A percentile compares a stretch with the other conserved stretches of the same genome.
phyloP scores from a whole-genome alignment of 2,888 invertebrate genomes.

The Thecophora atra region DNA sequence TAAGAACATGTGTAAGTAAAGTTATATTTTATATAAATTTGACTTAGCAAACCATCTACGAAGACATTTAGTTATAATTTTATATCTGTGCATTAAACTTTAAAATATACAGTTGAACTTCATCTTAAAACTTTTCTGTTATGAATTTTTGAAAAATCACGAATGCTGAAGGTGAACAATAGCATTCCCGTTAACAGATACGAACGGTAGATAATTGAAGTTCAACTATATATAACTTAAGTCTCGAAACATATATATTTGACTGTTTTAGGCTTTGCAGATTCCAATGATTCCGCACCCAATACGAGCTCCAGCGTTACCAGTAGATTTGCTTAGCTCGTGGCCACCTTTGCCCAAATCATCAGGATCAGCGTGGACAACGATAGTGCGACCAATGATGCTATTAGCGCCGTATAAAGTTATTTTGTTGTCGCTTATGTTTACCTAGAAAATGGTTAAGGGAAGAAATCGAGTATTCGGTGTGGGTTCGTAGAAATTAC shows the following conservation, averaged over 20 bases:
- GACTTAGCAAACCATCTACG: no score
- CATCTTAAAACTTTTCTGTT: no score
- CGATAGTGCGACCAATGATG: constrained; percentile 85
- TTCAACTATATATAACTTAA: background rate
- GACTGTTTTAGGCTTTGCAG: constrained; percentile 56
- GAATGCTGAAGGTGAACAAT: no score
- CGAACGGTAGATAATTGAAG: background rate
- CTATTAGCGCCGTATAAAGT: constrained; percentile 77
- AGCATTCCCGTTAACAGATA: background rate
- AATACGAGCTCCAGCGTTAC: constrained; percentile 85
- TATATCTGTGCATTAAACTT: no score
- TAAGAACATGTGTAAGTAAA: no score
- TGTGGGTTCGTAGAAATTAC: background rate
- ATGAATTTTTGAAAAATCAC: no score
- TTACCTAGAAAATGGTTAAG: constrained; percentile 61
- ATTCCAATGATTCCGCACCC: constrained; percentile 66
- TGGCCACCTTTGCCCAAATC: constrained; percentile 94
- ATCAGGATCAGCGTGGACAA: constrained; percentile 92
- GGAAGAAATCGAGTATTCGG: background rate
- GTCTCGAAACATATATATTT: no score
- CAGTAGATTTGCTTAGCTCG: constrained; percentile 91
- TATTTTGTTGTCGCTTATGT: constrained; percentile 72
- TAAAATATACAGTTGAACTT: no score
- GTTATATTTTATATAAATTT: no score
- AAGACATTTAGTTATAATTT: no score